Conservation (phyloP, 2,113 vertebrate species). For the Rhabdornis inornatus region DNA sequence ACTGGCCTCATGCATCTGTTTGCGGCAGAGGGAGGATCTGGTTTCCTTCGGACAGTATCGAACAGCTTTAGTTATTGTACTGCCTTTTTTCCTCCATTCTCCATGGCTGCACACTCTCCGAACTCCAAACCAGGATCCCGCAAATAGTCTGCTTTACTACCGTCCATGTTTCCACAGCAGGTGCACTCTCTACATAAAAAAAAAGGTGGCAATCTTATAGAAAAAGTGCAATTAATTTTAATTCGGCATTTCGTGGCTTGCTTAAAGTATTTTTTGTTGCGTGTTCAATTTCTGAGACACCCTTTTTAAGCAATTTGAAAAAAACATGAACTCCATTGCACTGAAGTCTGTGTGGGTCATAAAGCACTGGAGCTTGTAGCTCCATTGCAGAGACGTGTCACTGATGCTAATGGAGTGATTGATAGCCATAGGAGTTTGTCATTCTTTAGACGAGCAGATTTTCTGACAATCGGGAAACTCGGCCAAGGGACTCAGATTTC, state of each 20-base stretch:
- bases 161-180: neutral
- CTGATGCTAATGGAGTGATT: neutral
- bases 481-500: neutral
- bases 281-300: neutral
- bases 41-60: neutral
- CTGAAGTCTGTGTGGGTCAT: neutral
- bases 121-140: neutral
- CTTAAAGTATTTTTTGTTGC: neutral
- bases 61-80: neutral
- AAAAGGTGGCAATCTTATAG: neutral
- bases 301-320: neutral
- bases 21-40: neutral
- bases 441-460: neutral
- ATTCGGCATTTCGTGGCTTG: neutral
- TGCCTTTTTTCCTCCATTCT: neutral
- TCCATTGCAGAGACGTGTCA: neutral
- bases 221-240: neutral
- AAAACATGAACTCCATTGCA: neutral
- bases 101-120: neutral
- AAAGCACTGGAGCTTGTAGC: neutral
- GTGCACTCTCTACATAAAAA: neutral
- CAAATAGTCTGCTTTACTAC: neutral
- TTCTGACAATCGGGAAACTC: neutral
- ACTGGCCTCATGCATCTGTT: neutral
- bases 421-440: neutral